Evolutionary conservation across 2,797 vertebrate species (phyloP).

Genomic region (Chloroceryle amazona): DNA sequence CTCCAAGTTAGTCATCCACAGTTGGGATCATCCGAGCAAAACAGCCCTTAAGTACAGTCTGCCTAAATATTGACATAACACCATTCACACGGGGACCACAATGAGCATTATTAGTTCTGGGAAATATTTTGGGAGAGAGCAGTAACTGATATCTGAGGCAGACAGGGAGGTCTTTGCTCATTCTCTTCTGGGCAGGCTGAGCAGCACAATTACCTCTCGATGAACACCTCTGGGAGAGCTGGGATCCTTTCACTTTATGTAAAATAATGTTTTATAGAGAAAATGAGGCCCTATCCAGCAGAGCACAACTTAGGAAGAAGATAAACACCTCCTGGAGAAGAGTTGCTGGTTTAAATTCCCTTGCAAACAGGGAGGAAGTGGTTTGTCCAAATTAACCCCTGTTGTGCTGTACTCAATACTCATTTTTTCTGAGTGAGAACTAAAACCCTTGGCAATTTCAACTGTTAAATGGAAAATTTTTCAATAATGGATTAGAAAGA

Average conservation of each 20-base stretch:
- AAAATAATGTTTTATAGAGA: neutral
- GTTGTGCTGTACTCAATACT: neutral
- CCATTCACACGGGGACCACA: accelerated
- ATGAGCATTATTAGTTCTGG: neutral
- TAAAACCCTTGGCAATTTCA: neutral
- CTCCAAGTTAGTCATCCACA: neutral
- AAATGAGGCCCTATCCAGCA: neutral
- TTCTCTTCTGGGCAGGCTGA: neutral
- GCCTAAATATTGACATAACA: neutral
- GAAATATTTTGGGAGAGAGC: neutral
- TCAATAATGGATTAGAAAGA: constrained; percentile 15
- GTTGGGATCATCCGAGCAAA: neutral
- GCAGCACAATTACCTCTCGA: neutral
- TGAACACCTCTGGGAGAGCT: neutral
- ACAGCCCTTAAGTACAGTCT: neutral
- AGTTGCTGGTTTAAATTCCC: neutral
- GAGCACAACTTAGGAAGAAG: neutral
- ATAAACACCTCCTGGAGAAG: neutral
- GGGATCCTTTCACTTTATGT: neutral
- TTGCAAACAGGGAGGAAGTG: neutral
- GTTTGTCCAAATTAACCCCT: neutral
- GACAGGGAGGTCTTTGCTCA: accelerated
- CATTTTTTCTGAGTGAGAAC: neutral
- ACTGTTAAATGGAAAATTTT: neutral
- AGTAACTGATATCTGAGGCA: neutral